Conservation (phyloP, 2,113 vertebrate species). For the Sporophila hypoxantha region DNA sequence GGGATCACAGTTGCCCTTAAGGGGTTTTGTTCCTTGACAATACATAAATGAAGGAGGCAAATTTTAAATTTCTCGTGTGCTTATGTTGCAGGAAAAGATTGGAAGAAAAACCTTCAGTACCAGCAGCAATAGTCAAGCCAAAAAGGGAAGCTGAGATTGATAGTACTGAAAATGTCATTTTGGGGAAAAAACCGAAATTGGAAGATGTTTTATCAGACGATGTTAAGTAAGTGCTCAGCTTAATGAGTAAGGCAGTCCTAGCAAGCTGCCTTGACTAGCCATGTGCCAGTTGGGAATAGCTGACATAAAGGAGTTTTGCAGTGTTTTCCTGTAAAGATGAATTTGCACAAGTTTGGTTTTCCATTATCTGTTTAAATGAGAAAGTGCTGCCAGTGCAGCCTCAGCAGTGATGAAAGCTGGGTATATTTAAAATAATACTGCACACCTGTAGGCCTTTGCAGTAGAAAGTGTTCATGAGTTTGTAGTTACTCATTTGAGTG, state of each 20-base stretch:
- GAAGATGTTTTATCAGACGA: constrained; percentile 78
- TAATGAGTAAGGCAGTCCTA: background rate
- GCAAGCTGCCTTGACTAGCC: background rate
- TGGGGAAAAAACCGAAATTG: constrained; percentile 81
- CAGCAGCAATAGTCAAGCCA: constrained; percentile 12
- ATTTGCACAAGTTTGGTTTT: background rate
- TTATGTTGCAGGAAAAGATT: constrained; percentile 66
- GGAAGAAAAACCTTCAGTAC: constrained; percentile 53
- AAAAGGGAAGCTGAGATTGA: constrained; percentile 78
- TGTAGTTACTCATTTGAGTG: fast-evolving
- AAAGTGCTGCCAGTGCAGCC: background rate
- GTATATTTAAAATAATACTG: background rate
- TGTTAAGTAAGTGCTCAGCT: constrained; percentile 71
- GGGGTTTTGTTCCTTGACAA: background rate
- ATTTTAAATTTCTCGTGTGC: fast-evolving
- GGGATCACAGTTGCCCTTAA: fast-evolving
- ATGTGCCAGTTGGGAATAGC: fast-evolving
- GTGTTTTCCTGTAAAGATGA: background rate
- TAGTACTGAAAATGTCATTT: constrained; percentile 67
- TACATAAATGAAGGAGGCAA: fast-evolving
- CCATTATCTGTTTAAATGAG: fast-evolving
- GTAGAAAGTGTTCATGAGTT: fast-evolving
- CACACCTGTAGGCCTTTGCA: fast-evolving
- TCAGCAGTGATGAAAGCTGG: fast-evolving
- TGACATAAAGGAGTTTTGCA: fast-evolving